phyloP scores from a whole-genome alignment of 2,888 invertebrate species.

The Orthonevra nobilis region DNA sequence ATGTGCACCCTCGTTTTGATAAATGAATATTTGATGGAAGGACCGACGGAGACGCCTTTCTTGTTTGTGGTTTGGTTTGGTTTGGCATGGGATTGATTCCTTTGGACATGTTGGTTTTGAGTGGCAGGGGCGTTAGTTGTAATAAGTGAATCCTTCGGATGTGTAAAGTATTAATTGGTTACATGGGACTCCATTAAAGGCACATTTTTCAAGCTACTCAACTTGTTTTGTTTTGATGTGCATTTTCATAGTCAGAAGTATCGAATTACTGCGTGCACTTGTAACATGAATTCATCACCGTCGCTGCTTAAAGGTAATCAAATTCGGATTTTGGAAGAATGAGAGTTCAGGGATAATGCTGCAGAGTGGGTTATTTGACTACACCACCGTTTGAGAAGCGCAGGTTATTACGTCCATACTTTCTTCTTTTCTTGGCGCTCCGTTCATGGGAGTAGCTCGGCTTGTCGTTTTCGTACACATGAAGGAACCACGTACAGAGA shows the following conservation, averaged over 20 bases:
- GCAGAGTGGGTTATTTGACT: too few relatives aligned
- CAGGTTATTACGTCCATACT: too few relatives aligned
- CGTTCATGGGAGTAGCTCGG: too few relatives aligned
- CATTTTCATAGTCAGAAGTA: neutral
- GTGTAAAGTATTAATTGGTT: constrained; percentile 62
- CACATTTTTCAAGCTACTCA: constrained; percentile 22
- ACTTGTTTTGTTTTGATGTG: neutral
- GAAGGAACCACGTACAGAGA: too few relatives aligned
- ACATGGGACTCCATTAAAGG: constrained; percentile 48
- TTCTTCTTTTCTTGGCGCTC: too few relatives aligned
- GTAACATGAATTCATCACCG: neutral
- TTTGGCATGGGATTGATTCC: constrained; percentile 1
- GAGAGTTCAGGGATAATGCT: too few relatives aligned
- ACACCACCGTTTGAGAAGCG: too few relatives aligned
- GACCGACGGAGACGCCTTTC: constrained; percentile 9
- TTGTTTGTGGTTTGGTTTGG: constrained; percentile 12
- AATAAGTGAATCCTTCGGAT: constrained; percentile 21
- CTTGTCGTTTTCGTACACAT: too few relatives aligned
- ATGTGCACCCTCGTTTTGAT: constrained; percentile 37
- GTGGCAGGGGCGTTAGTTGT: constrained; percentile 31
- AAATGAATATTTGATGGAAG: constrained; percentile 57
- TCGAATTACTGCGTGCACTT: constrained; percentile 14
- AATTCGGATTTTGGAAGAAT: neutral
- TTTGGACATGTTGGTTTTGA: neutral
- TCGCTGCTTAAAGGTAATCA: neutral